Conservation (phyloP, 2,113 vertebrate genomes). For the Coryphaenoides rupestris region DNA sequence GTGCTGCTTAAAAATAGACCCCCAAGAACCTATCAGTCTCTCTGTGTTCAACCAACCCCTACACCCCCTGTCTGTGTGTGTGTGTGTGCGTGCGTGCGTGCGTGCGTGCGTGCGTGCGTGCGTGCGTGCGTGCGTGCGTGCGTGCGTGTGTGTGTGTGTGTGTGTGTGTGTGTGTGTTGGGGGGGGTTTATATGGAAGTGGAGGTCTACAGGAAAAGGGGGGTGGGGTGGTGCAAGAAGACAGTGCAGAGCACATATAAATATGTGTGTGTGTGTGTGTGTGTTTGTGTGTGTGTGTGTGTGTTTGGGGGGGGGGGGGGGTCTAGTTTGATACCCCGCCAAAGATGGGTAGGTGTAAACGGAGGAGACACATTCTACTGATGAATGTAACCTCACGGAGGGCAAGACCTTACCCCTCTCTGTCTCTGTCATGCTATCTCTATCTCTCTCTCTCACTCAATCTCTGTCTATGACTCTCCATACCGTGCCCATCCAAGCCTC, state of each 20-base stretch:
- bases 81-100: no score
- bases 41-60: background rate
- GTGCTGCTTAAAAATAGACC: constrained; percentile 51
- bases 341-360: constrained; percentile 62
- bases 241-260: no score
- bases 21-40: background rate
- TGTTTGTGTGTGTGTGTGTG: constrained; percentile 21
- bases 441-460: no score
- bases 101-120: no score
- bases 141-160: no score
- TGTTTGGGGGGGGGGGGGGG: constrained; percentile 9
- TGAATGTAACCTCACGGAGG: background rate
- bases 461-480: constrained; percentile 5
- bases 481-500: constrained; percentile 43
- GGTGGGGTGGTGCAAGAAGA: no score
- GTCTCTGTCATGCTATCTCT: no score
- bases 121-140: background rate
- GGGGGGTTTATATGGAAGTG: constrained; percentile 17
- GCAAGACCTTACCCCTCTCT: no score
- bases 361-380: constrained; percentile 5
- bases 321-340: constrained; percentile 53
- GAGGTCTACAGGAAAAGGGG: constrained; percentile 1
- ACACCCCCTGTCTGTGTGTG: background rate
- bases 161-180: constrained; percentile 5
- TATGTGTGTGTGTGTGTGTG: constrained; percentile 7